Percentiles rank a stretch among this genome's conserved stretches.
Conservation (phyloP, 2,888 invertebrate genomes). For the Phyto melanocephala region DNA sequence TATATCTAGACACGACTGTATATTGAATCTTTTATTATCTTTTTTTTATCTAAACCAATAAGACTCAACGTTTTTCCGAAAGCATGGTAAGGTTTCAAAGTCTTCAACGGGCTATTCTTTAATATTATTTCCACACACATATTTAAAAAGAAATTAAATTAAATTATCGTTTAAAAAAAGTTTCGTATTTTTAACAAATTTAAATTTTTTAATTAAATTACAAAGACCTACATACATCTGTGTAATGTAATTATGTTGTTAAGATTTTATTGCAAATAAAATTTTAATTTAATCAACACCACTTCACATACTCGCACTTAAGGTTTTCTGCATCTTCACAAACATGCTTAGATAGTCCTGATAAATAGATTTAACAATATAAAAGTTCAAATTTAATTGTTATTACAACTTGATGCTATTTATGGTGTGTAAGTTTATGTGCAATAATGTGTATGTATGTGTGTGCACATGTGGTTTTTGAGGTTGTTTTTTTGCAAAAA, state of each 20-base stretch:
- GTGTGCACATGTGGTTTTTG: slow-evolving; percentile 33
- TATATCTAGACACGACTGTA: no score
- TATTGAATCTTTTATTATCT: no score
- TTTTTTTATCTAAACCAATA: no score
- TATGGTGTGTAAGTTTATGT: neutral
- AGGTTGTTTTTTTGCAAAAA: slow-evolving; percentile 15
- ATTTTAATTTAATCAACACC: neutral
- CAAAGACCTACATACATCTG: neutral
- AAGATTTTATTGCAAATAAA: slow-evolving; percentile 18
- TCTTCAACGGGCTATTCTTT: no score
- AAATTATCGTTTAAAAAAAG: no score
- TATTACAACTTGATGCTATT: slow-evolving; percentile 33
- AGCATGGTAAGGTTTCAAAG: no score
- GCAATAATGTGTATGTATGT: neutral
- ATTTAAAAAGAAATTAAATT: no score
- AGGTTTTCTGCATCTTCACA: neutral
- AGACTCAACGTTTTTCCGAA: no score
- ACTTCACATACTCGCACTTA: neutral
- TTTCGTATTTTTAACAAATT: no score
- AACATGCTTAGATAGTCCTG: neutral
- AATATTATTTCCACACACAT: no score
- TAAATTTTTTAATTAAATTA: neutral
- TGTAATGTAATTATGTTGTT: slow-evolving; percentile 28
- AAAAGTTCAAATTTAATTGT: slow-evolving; percentile 38
- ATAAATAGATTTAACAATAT: slow-evolving; percentile 7